Conservation (phyloP, 2,797 vertebrate species). For the Australoheros facetus region DNA sequence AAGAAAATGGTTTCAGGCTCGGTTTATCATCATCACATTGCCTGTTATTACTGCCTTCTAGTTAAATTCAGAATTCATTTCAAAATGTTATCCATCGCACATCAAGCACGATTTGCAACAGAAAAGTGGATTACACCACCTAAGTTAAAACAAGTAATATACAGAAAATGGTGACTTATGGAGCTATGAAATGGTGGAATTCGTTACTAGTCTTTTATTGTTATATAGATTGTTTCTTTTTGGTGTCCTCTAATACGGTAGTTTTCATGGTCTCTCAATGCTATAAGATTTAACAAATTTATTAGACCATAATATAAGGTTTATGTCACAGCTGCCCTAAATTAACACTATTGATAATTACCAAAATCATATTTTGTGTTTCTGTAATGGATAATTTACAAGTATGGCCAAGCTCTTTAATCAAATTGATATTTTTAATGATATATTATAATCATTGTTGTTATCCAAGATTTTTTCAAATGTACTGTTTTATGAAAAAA, state of each 20-base stretch:
- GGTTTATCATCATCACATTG: too few relatives aligned
- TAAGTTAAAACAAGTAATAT: not conserved
- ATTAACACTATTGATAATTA: not conserved
- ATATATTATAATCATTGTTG: not conserved
- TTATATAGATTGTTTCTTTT: not conserved
- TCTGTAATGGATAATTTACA: not conserved
- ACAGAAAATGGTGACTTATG: not conserved
- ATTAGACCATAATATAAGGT: not conserved
- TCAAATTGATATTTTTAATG: not conserved
- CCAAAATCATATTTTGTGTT: too few relatives aligned
- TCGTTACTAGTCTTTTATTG: not conserved
- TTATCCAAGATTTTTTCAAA: not conserved
- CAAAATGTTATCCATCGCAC: not conserved
- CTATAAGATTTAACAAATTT: not conserved
- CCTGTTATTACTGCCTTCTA: too few relatives aligned
- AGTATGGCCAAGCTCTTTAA: not conserved
- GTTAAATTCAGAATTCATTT: too few relatives aligned
- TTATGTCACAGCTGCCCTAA: not conserved
- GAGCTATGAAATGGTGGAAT: not conserved
- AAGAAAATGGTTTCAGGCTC: too few relatives aligned
- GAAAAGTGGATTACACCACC: not conserved
- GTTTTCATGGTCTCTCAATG: too few relatives aligned
- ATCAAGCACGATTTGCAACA: not conserved
- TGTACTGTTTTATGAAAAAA: too few relatives aligned
- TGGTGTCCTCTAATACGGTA: too few relatives aligned